Conservation (phyloP, 1,140 invertebrate species). For the Gerris buenoi region DNA sequence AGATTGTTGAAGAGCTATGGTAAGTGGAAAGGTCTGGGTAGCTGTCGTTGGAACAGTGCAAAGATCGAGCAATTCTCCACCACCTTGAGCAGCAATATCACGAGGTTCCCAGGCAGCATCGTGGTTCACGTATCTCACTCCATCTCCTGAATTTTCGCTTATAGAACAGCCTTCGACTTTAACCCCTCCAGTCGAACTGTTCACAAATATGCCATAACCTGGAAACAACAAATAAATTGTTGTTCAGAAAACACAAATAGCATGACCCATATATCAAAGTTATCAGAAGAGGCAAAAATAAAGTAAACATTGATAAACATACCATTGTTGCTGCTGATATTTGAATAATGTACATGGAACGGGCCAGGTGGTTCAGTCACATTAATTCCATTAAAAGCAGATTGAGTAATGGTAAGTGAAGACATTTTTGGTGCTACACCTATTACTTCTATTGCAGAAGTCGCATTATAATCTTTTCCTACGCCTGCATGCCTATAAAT, state of each 20-base stretch:
- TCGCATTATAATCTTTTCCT: conserved; percentile 61
- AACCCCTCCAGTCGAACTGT: conserved; percentile 63
- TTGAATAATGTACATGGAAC: conserved; percentile 62
- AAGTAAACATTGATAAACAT: conserved; percentile 18
- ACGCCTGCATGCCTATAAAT: conserved; percentile 55
- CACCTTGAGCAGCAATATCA: conserved; percentile 24
- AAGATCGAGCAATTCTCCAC: conserved; percentile 51
- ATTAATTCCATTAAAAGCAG: conserved; percentile 83
- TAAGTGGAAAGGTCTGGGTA: conserved; percentile 67
- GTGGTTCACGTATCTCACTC: conserved; percentile 66
- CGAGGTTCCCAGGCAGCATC: conserved; percentile 57
- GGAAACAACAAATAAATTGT: conserved; percentile 4
- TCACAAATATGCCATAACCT: conserved; percentile 79
- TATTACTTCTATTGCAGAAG: conserved; percentile 70
- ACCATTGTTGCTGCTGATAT: conserved; percentile 67
- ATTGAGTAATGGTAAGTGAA: conserved; percentile 61
- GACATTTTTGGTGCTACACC: conserved; percentile 75
- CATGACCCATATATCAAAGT: conserved; percentile 12
- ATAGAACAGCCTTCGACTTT: conserved; percentile 54
- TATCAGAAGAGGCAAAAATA: no score
- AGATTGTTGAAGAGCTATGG: conserved; percentile 58
- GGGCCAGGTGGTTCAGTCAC: conserved; percentile 69
- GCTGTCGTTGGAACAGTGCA: conserved; percentile 66
- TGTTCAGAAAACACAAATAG: neutral
- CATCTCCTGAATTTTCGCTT: conserved; percentile 68